phyloP scores from a whole-genome alignment of 2,113 vertebrate genomes.

The Macquaria ambigua region DNA sequence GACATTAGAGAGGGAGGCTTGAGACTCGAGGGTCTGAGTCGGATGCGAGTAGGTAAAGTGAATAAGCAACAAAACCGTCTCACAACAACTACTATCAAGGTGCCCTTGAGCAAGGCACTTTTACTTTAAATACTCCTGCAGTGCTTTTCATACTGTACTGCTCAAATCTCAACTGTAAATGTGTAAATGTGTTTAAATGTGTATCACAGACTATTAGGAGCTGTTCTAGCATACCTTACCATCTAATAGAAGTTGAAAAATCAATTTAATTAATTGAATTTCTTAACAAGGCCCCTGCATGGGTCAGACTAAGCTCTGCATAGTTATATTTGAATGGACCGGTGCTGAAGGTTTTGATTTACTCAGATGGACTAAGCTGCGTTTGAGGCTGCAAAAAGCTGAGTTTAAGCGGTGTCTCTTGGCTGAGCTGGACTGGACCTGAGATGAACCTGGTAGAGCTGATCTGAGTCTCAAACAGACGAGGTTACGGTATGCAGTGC shows the following conservation, averaged over 20 bases:
- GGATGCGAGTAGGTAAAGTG: neutral
- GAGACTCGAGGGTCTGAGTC: constrained; percentile 16
- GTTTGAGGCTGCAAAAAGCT: constrained; percentile 55
- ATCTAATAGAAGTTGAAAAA: neutral
- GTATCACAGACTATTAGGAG: constrained; percentile 1
- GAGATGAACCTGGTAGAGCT: constrained; percentile 83
- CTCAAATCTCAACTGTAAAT: constrained; percentile 4
- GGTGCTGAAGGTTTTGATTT: constrained; percentile 8
- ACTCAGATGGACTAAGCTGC: constrained; percentile 16
- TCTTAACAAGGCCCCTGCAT: neutral
- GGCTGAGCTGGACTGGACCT: constrained; percentile 60
- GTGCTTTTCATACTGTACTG: neutral
- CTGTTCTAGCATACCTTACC: neutral
- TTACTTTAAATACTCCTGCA: constrained; percentile 17
- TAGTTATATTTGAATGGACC: constrained; percentile 42
- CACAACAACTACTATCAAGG: constrained; percentile 5
- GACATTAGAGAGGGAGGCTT: constrained; percentile 18
- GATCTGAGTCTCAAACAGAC: constrained; percentile 64
- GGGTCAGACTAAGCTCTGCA: constrained; percentile 54
- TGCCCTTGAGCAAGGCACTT: constrained; percentile 70
- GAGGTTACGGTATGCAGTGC: constrained; percentile 38
- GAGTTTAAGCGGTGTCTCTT: constrained; percentile 33
- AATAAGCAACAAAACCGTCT: neutral
- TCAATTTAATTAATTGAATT: neutral
- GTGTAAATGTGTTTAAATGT: neutral